Evolutionary conservation across 2,888 invertebrate genomes (phyloP).

Genomic region (Xylocampa areola): DNA sequence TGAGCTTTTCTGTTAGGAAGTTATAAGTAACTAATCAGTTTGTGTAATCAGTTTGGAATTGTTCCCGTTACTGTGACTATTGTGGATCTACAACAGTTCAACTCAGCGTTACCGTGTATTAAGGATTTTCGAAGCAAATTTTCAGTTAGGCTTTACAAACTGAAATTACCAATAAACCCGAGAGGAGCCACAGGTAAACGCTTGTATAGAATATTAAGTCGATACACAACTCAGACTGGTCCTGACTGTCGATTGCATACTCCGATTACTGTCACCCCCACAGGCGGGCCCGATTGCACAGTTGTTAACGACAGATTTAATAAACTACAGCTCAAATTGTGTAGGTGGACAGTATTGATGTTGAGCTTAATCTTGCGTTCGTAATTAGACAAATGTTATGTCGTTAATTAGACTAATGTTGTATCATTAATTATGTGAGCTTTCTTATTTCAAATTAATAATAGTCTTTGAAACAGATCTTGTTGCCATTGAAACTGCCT

Average conservation of each 20-base stretch:
- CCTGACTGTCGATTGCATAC: conserved; percentile 45
- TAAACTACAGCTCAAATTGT: conserved; percentile 5
- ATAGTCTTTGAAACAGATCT: too few species aligned
- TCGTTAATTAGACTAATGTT: too few species aligned
- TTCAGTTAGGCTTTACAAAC: not conserved
- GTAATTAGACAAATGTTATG: too few species aligned
- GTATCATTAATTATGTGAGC: too few species aligned
- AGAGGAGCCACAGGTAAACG: conserved; percentile 10
- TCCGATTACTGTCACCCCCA: conserved; percentile 50
- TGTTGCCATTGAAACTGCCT: too few species aligned
- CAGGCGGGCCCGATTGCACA: conserved; percentile 31
- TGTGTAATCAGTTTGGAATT: too few species aligned
- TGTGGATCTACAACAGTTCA: not conserved
- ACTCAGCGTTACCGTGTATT: not conserved
- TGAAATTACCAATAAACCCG: not conserved
- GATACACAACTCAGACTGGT: conserved; percentile 29
- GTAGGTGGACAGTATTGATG: not conserved
- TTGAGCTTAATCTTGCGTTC: not conserved
- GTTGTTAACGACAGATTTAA: conserved; percentile 12
- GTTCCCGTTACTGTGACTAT: too few species aligned
- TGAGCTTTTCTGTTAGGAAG: too few species aligned
- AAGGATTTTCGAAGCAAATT: too few species aligned
- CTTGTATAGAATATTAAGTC: conserved; percentile 22
- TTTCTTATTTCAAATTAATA: too few species aligned
- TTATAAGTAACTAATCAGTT: too few species aligned